Conservation (phyloP, 2,797 vertebrate species). For the Siniperca scherzeri region DNA sequence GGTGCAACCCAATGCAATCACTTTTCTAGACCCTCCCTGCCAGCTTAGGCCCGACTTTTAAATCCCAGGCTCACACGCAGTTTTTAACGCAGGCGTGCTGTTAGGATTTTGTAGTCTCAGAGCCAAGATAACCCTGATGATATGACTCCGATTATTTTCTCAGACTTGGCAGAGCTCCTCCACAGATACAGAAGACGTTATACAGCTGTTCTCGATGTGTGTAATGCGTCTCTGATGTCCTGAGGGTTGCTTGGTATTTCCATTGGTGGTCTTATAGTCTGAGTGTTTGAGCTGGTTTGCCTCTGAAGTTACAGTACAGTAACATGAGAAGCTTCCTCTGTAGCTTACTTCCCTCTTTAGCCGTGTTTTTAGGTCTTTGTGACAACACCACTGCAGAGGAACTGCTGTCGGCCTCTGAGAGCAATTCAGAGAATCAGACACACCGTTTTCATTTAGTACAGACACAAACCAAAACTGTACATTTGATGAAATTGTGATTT, state of each 20-base stretch:
- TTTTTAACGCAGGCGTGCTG: not conserved
- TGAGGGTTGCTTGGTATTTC: not conserved
- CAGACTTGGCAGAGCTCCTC: not conserved
- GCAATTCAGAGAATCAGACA: not conserved
- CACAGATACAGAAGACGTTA: slow-evolving; percentile 8
- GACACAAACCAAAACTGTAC: not conserved
- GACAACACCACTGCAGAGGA: not conserved
- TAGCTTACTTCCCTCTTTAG: not conserved
- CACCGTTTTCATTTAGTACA: not conserved
- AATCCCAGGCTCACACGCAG: too few relatives aligned
- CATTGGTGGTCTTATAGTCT: not conserved
- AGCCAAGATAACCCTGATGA: not conserved
- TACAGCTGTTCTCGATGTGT: not conserved
- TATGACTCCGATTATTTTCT: not conserved
- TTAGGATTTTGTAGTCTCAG: not conserved
- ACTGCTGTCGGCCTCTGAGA: not conserved
- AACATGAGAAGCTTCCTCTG: slow-evolving; percentile 2
- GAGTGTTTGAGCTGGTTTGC: not conserved
- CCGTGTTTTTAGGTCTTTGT: slow-evolving; percentile 28
- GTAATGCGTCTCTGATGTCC: not conserved
- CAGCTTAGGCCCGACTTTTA: not conserved
- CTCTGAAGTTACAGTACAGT: not conserved
- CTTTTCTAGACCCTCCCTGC: not conserved
- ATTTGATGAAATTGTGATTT: slow-evolving; percentile 15
- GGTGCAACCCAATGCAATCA: not conserved